Base-by-base conservation (phyloP, 2,888 invertebrate genomes). In the Nomada fabriciana region DNA sequence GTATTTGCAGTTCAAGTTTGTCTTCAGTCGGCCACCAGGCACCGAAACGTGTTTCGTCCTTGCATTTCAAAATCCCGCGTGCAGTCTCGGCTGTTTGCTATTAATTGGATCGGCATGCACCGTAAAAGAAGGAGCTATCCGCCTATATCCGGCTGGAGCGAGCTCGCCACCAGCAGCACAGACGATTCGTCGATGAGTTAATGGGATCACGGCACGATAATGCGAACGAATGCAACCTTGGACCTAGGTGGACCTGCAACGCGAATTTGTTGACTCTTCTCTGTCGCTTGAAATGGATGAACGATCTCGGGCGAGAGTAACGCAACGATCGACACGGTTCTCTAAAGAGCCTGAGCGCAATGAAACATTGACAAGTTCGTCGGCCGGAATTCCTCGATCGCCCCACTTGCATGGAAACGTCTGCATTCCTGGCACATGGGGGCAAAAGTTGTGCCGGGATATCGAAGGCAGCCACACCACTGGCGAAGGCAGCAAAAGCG, bases 31-130 rank as follows among this genome's bases (percentile, higher is more conserved):
- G 15, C 11, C 3, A 2, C 25, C 15, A 2, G 7, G 7, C 36
- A 7, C 5, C 36, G 36, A 36, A 36, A 36, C 36, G 36, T 7
- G 9, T 36, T 36, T 29, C 29, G 29, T 0, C 29, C 29, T 0
- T 7, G 7, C 29, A 7, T 29, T 29, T 36, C 47, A 9, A 29
- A 29, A n/a, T 9, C 9, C 18, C 69, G 67, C 18, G 11, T 25
- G 25, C 57, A 10, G 52, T 53, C 13, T n/a, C 64, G 69, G 20
- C 53, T 78, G 72, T 69, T 60, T 70, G 76, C 73, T 82, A 83
- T 80, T 83, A 82, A 85, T 84, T 86, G 73, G 77, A 86, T 89
- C 85, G 84, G 70, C 87, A 83, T 80, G 80, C 83, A 80, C 78
- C 80, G 85, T 82, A 80, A 88, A 88, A 4, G 29, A 87, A 81